Evolutionary conservation across 1,140 invertebrate species (phyloP), one percentile per base, ranked within the genome.

Genomic region (Acyrthosiphon pisum): DNA sequence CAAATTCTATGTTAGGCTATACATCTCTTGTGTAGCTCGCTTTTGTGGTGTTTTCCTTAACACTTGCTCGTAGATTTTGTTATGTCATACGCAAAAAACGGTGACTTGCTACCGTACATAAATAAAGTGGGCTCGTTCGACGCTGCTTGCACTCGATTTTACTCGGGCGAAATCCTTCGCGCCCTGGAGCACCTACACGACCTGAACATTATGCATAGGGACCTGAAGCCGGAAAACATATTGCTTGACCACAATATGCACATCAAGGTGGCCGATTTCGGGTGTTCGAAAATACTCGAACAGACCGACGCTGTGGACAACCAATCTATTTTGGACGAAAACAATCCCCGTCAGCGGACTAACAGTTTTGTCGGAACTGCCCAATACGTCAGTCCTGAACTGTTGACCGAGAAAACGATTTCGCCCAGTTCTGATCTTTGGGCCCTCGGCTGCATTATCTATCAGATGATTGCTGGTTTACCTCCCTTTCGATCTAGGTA

Each of bases 321-420:
- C 60, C 94, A 35, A 90, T 94, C 9, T 84, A 90, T 87, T 44
- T 94, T 95, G 94, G 95, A 95, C 14, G 95, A 95, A 37, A 94
- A 95, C 23, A 94, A 95, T 94, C 94, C 95, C 93, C 94, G 96
- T 93, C 95, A 95, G 93, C 95, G 97, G 90, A 96, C 96, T 94
- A 98, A 97, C 94, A 99, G 99, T 95, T 99, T 99, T 95, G 99
- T 99, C 11, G 99, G 99, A n/a, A 99, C 99, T 30, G 99, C 99
- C 0, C 99, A 99, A 95, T 99, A 99, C 95, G 99, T 99, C 0
- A 99, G 98, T 86, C 99, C 99, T 14, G 99, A 99, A 95, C 96
- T 99, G 30, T 95, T 99, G 7, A 97, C 97, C 53, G 97, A 98
- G 94, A 97, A 98, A 94, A 96, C 96, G 3, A 97, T 97, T 44